Conservation (phyloP, 1,140 invertebrate species). For the Drosophila mojavensis region DNA sequence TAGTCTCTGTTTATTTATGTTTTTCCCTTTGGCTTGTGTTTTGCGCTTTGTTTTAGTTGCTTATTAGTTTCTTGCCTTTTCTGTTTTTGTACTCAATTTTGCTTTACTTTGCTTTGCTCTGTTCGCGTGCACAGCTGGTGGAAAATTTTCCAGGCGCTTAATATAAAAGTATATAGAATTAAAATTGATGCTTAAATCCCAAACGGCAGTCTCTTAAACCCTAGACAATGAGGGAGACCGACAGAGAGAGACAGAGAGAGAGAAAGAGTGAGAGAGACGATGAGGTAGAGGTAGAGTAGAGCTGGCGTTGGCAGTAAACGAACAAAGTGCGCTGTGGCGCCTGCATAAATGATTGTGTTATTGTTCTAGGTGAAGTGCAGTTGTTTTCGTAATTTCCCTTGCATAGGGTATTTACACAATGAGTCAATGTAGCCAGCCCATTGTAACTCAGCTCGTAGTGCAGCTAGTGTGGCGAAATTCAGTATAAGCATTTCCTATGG, state of each 20-base stretch:
- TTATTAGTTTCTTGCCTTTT: constrained; percentile 30
- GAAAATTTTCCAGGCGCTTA: constrained; percentile 75
- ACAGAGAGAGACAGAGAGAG: not conserved
- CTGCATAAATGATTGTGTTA: constrained; percentile 53
- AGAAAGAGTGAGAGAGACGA: not conserved
- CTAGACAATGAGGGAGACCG: not conserved
- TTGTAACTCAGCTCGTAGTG: not conserved
- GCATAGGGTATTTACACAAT: not conserved
- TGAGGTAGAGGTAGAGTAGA: not conserved
- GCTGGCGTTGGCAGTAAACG: not conserved
- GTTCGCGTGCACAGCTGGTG: constrained; percentile 63
- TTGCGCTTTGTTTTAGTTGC: constrained; percentile 38
- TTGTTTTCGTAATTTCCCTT: constrained; percentile 12
- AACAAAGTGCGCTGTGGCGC: constrained; percentile 57
- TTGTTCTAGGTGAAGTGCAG: constrained; percentile 45
- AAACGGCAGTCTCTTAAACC: constrained; percentile 13
- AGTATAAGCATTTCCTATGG: not conserved
- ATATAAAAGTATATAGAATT: constrained; percentile 70
- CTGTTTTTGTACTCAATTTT: constrained; percentile 27
- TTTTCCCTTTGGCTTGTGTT: constrained; percentile 47
- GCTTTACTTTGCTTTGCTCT: constrained; percentile 30
- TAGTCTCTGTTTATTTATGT: constrained; percentile 65
- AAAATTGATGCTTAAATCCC: constrained; percentile 68
- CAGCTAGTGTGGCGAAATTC: not conserved
- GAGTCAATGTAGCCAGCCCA: not conserved